Conservation (phyloP, 2,113 vertebrate species). For the Xiphorhynchus elegans region DNA sequence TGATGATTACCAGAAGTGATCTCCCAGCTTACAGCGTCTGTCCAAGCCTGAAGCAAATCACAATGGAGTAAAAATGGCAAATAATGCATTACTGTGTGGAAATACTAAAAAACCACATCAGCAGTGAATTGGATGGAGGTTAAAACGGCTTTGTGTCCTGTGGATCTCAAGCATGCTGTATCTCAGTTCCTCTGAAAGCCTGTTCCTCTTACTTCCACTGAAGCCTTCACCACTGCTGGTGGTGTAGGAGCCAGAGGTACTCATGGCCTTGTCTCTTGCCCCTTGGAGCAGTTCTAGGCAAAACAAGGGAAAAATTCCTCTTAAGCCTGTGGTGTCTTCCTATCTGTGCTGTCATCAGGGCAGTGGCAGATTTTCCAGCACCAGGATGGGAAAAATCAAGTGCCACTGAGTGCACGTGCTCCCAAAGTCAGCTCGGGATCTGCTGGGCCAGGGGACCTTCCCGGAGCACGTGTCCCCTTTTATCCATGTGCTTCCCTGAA, state of each 20-base stretch:
- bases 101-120: not conserved
- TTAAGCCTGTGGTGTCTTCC: not conserved
- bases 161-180: not conserved
- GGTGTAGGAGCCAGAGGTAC: not conserved
- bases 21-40: not conserved
- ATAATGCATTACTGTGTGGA: not conserved
- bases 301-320: not conserved
- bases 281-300: not conserved
- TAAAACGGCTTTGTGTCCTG: not conserved
- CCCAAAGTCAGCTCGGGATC: rapidly evolving
- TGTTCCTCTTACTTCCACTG: not conserved
- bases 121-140: not conserved
- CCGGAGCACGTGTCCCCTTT: rapidly evolving
- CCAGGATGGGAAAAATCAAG: not conserved
- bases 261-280: not conserved
- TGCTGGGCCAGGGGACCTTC: not conserved
- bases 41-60: not conserved
- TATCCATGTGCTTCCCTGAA: not conserved
- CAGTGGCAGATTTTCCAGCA: rapidly evolving
- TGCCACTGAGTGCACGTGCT: not conserved
- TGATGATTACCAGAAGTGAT: not conserved
- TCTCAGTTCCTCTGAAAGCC: not conserved
- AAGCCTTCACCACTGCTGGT: not conserved
- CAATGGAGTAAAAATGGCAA: not conserved
- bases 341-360: not conserved